Percentiles rank a stretch among this genome's conserved stretches.
Evolutionary conservation across 1,140 invertebrate species (phyloP).

Genomic region (Zelostemma sp.): DNA sequence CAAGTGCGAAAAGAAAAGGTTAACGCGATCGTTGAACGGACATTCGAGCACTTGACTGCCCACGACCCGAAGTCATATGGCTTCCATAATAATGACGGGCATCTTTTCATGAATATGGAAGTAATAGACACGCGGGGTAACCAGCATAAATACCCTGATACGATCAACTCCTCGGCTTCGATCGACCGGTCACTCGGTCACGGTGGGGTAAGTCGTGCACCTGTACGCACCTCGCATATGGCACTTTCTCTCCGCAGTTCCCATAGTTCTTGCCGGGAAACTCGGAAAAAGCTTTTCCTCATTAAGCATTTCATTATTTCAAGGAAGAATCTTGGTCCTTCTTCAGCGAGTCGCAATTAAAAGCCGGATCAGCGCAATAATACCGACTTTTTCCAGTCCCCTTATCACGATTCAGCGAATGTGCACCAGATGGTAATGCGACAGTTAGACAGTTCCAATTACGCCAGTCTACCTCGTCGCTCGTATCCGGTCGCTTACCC

Average conservation of each 20-base stretch:
- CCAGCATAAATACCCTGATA: conserved; percentile 27
- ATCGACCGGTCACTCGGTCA: conserved; percentile 36
- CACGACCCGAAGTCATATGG: conserved; percentile 2
- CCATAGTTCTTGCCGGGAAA: too few relatives aligned
- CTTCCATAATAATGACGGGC: conserved; percentile 3
- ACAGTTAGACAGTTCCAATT: conserved; percentile 7
- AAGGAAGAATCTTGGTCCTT: too few relatives aligned
- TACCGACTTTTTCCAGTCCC: not conserved
- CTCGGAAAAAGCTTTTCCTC: too few relatives aligned
- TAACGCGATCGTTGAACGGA: not conserved
- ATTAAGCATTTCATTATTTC: too few relatives aligned
- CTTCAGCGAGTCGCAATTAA: too few relatives aligned
- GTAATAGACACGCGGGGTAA: conserved; percentile 19
- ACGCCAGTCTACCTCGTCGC: conserved; percentile 1
- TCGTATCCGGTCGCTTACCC: not conserved
- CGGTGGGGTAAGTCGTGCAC: conserved; percentile 47
- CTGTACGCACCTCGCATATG: conserved; percentile 42
- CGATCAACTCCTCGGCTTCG: conserved; percentile 34
- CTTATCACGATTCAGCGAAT: not conserved
- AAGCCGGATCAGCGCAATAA: not conserved
- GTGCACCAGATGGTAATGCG: not conserved
- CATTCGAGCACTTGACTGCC: not conserved
- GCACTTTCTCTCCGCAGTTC: conserved; percentile 30
- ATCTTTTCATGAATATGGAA: conserved; percentile 12
- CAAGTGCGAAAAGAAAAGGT: too few relatives aligned